phyloP scores from a whole-genome alignment of 2,888 invertebrate genomes.

The Tinea trinotella region DNA sequence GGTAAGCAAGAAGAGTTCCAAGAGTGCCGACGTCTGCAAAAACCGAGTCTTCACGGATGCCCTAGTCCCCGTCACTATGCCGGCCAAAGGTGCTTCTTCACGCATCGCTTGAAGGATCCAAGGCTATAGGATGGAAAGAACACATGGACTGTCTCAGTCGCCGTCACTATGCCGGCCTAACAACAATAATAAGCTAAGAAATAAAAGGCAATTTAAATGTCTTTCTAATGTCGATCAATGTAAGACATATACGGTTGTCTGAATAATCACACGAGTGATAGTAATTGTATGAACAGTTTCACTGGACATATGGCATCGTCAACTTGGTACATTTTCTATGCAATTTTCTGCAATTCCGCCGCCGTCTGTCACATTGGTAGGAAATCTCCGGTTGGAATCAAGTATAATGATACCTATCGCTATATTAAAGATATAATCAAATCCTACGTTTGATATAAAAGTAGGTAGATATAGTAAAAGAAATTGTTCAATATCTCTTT shows the following conservation, averaged over 20 bases:
- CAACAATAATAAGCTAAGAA: no score
- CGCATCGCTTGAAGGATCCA: no score
- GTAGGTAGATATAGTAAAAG: background rate
- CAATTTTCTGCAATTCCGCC: slow-evolving; percentile 26
- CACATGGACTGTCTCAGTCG: no score
- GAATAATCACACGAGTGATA: slow-evolving; percentile 1
- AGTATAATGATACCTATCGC: background rate
- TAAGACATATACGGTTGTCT: background rate
- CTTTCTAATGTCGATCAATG: slow-evolving; percentile 8
- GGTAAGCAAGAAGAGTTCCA: no score
- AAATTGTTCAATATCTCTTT: no score
- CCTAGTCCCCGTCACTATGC: no score
- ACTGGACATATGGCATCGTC: slow-evolving; percentile 22
- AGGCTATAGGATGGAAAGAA: no score
- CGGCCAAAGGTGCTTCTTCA: no score
- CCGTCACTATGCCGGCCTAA: no score
- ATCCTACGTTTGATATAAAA: background rate
- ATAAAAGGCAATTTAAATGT: background rate
- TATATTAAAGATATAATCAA: slow-evolving; percentile 1
- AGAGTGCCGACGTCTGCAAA: no score
- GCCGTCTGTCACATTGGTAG: slow-evolving; percentile 24
- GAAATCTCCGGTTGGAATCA: background rate
- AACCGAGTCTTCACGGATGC: no score
- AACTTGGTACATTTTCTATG: slow-evolving; percentile 22
- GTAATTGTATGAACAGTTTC: background rate